Evolutionary conservation across 92 coral and sea anemone genomes (phyloP).

Genomic region (Palythoa caribaeorum): DNA sequence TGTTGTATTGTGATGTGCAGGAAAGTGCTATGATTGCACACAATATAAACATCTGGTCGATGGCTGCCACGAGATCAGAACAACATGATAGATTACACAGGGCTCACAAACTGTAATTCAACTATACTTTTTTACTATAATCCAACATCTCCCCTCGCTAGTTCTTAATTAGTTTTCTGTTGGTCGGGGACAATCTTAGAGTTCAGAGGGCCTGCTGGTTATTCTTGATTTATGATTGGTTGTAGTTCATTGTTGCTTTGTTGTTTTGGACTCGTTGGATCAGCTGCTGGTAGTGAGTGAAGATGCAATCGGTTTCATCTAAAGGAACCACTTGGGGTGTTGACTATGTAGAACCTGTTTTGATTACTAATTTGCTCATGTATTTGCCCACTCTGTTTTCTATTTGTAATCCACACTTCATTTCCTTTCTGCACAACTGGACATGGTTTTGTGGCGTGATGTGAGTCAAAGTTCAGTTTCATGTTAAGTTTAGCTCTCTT

Average conservation of each 20-base stretch:
- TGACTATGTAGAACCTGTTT: conserved; percentile 40
- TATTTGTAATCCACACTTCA: conserved; percentile 54
- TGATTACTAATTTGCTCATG: conserved; percentile 26
- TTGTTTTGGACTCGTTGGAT: conserved; percentile 10
- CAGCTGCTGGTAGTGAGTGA: conserved; percentile 25
- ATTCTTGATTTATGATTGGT: not conserved
- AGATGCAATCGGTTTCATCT: conserved; percentile 58
- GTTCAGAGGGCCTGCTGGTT: conserved; percentile 4
- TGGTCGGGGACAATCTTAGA: not conserved
- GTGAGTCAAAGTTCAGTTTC: conserved; percentile 47
- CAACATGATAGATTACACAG: no score
- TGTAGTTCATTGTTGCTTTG: conserved; percentile 3
- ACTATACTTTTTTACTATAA: no score
- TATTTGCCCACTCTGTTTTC: conserved; percentile 56
- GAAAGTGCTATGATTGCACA: no score
- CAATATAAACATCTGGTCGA: no score
- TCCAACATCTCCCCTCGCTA: no score
- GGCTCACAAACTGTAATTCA: no score
- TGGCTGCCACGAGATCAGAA: no score
- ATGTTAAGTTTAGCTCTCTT: conserved; percentile 14
- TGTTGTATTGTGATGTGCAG: no score
- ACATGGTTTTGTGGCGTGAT: conserved; percentile 40
- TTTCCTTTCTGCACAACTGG: conserved; percentile 44
- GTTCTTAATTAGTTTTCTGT: not conserved
- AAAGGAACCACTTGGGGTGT: not conserved